Evolutionary conservation across 2,888 invertebrate genomes (phyloP).

Genomic region (Ferdinandea cuprea): DNA sequence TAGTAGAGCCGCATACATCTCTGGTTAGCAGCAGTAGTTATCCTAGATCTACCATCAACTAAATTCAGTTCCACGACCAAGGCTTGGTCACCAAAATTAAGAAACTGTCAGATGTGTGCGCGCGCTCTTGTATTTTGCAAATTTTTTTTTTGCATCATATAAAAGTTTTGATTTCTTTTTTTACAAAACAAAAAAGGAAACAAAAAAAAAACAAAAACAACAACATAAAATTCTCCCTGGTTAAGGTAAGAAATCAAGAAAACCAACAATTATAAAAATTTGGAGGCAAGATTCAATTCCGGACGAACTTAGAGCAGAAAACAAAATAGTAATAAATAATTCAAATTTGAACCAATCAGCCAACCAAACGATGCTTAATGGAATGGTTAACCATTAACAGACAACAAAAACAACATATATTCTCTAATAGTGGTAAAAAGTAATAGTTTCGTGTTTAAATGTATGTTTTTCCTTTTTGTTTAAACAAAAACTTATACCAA

Average conservation of each 20-base stretch:
- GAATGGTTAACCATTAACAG: conserved; percentile 41
- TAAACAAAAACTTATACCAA: conserved; percentile 43
- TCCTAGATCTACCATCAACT: conserved; percentile 25
- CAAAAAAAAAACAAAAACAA: conserved; percentile 27
- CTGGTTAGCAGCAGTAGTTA: conserved; percentile 34
- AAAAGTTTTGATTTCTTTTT: conserved; percentile 50
- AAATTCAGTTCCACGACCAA: conserved; percentile 15
- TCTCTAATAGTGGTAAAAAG: conserved; percentile 68
- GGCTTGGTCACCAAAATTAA: conserved; percentile 28
- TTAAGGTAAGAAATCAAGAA: conserved; percentile 56
- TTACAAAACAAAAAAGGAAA: conserved; percentile 31
- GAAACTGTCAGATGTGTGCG: conserved; percentile 35
- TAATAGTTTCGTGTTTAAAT: conserved; percentile 71
- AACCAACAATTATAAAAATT: conserved; percentile 19
- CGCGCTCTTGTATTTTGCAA: conserved; percentile 27
- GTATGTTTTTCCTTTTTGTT: conserved; percentile 70
- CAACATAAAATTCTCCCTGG: conserved; percentile 30
- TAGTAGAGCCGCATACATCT: conserved; percentile 77
- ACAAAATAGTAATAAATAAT: conserved; percentile 41
- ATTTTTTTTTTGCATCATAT: conserved; percentile 65
- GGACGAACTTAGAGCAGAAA: conserved; percentile 56
- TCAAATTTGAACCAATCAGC: conserved; percentile 59
- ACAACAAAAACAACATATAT: conserved; percentile 70
- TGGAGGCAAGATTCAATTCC: conserved; percentile 56
- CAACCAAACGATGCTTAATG: conserved; percentile 50